Conservation (phyloP, 1,140 invertebrate species). For the Cydia amplana region DNA sequence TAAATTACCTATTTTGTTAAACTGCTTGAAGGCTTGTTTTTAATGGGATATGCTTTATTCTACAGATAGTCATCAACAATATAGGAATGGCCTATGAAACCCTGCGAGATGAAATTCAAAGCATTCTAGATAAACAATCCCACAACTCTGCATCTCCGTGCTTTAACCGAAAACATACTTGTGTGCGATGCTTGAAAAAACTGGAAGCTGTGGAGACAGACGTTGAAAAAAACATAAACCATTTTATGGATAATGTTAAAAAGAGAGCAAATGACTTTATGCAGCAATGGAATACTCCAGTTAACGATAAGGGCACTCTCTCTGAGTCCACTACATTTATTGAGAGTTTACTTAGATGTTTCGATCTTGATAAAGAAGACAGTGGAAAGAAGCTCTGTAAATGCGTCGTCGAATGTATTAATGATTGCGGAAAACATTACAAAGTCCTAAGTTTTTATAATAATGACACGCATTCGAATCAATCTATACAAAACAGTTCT, state of each 20-base stretch:
- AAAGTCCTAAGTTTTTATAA: too few species aligned
- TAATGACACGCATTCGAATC: background rate
- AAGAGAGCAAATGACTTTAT: background rate
- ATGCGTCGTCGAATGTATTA: too few species aligned
- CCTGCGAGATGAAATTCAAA: background rate
- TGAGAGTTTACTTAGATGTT: background rate
- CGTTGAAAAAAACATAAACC: background rate
- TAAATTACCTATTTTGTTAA: slow-evolving; percentile 16
- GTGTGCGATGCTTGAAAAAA: background rate
- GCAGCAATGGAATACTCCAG: background rate
- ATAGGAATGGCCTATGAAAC: background rate
- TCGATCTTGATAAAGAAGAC: background rate
- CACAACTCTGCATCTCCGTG: background rate
- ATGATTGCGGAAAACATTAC: too few species aligned
- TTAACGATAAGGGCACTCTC: background rate
- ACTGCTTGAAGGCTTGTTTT: background rate
- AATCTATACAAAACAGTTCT: background rate
- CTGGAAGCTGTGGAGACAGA: background rate
- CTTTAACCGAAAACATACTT: background rate
- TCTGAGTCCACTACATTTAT: background rate
- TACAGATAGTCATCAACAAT: background rate
- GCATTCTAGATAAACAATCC: background rate
- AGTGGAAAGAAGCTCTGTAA: background rate
- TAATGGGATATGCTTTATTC: background rate
- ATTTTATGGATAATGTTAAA: background rate